Conservation (phyloP, 2,797 vertebrate species). For the Mastacembelus armatus region DNA sequence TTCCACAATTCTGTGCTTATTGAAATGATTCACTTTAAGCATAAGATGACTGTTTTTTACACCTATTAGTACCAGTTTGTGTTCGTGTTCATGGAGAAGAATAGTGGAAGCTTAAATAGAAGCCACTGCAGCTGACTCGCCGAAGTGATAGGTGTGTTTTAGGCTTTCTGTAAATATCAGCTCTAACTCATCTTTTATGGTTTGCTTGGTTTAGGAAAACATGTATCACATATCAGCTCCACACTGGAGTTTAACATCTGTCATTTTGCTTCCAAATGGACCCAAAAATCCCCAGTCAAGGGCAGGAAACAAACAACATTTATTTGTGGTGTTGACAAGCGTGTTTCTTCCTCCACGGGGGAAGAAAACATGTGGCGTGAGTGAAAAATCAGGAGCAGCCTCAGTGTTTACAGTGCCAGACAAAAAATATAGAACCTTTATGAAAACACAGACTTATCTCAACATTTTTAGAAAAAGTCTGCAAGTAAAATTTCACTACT, state of each 20-base stretch:
- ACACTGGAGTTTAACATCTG: constrained; percentile 12
- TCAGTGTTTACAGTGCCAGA: constrained; percentile 32
- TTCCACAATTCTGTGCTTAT: too few species aligned
- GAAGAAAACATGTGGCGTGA: constrained; percentile 52
- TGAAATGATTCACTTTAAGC: too few species aligned
- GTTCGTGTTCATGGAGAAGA: too few species aligned
- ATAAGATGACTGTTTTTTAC: too few species aligned
- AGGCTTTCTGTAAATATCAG: constrained; percentile 31
- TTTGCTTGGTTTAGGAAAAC: constrained; percentile 37
- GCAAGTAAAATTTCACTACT: background rate
- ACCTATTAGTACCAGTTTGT: too few species aligned
- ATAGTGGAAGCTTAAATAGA: constrained; percentile 3
- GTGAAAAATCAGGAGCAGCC: constrained; percentile 20
- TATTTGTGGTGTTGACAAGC: constrained; percentile 74
- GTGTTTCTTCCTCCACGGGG: constrained; percentile 69
- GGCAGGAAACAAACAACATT: constrained; percentile 72
- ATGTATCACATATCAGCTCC: constrained; percentile 23
- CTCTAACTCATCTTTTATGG: constrained; percentile 29
- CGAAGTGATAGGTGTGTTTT: constrained; percentile 1
- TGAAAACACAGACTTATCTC: constrained; percentile 17
- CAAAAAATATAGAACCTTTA: constrained; percentile 24
- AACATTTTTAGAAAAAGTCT: background rate
- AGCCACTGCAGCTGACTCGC: background rate
- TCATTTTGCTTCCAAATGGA: constrained; percentile 35
- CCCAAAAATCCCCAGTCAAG: constrained; percentile 47